Evolutionary conservation across 2,113 vertebrate species (phyloP).

Genomic region (Aptenodytes patagonicus): DNA sequence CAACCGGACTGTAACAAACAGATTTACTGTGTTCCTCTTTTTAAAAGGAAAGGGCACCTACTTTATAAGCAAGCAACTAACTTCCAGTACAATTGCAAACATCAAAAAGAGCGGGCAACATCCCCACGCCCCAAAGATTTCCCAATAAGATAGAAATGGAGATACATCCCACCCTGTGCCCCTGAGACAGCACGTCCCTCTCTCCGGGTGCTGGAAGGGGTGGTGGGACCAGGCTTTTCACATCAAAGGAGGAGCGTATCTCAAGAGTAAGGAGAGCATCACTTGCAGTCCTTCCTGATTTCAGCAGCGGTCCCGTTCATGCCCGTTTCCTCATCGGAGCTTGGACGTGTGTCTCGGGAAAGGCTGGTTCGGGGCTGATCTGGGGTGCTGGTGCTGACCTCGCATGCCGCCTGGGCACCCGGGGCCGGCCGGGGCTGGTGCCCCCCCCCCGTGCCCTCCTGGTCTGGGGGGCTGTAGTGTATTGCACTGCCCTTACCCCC

Average conservation of each 20-base stretch:
- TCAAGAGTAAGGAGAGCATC: not conserved
- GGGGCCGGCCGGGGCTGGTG: not conserved
- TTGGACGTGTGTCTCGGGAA: not conserved
- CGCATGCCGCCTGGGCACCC: no score
- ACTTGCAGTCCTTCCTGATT: no score
- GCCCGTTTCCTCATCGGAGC: not conserved
- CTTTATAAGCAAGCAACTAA: not conserved
- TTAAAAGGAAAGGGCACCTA: not conserved
- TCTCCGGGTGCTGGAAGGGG: not conserved
- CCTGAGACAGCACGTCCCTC: not conserved
- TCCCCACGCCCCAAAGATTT: not conserved
- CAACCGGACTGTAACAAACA: not conserved
- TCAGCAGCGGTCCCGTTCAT: accelerated
- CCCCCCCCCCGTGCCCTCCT: not conserved
- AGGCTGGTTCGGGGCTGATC: not conserved
- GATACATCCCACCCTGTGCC: not conserved
- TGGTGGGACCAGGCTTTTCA: not conserved
- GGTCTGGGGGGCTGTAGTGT: not conserved
- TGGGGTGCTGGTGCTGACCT: not conserved
- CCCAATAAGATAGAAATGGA: not conserved
- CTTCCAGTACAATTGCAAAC: not conserved
- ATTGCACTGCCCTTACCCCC: no score
- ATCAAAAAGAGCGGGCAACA: not conserved
- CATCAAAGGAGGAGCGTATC: not conserved
- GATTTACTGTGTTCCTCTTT: not conserved